Conservation (phyloP, 2,888 invertebrate genomes). For the Ormyrus rosae region DNA sequence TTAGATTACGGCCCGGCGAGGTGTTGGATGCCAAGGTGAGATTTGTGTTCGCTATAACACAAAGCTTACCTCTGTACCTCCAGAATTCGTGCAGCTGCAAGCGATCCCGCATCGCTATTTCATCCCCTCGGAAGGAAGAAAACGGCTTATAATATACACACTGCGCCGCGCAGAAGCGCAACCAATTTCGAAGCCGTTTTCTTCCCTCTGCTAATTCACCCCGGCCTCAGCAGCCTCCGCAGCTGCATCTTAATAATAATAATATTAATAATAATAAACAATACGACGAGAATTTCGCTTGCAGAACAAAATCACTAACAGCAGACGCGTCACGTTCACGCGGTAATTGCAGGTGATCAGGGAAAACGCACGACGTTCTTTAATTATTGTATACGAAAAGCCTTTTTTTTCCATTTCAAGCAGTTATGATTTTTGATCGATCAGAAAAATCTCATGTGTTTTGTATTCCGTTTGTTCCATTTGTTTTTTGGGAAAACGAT, state of each 20-base stretch:
- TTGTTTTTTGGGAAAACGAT: conserved; percentile 79
- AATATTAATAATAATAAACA: conserved; percentile 32
- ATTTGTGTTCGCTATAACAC: conserved; percentile 79
- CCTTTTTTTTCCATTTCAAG: background rate
- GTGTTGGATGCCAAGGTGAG: conserved; percentile 87
- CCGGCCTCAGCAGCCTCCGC: conserved; percentile 26
- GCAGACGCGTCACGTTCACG: conserved; percentile 27
- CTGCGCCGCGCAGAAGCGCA: background rate
- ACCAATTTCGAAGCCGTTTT: conserved; percentile 7
- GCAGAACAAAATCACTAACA: conserved; percentile 53
- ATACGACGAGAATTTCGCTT: conserved; percentile 47
- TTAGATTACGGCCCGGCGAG: conserved; percentile 88
- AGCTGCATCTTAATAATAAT: conserved; percentile 44
- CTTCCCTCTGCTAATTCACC: background rate
- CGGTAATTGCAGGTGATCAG: conserved; percentile 5
- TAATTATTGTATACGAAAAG: background rate
- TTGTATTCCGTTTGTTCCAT: conserved; percentile 45
- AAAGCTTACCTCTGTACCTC: conserved; percentile 75
- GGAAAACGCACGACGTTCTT: background rate
- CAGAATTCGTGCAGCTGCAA: conserved; percentile 44
- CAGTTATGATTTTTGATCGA: conserved; percentile 17
- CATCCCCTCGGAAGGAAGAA: conserved; percentile 15
- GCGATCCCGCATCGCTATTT: conserved; percentile 51
- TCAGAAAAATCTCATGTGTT: conserved; percentile 31
- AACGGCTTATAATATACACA: background rate